Conservation (phyloP, 23 tunicate species). For the Styela plicata region DNA sequence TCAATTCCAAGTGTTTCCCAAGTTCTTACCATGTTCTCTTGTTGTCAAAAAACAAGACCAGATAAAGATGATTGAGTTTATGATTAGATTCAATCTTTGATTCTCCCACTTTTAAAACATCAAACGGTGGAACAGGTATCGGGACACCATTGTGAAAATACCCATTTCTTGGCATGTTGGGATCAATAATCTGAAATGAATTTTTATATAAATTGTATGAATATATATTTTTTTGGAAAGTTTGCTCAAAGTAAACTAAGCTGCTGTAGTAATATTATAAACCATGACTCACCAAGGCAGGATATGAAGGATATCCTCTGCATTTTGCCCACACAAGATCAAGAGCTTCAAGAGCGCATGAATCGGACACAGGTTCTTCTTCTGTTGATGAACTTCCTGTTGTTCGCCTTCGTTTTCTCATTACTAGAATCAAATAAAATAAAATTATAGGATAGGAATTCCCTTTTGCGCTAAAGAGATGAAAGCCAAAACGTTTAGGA, state of each 20-base stretch:
- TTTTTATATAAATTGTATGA: not conserved
- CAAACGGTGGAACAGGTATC: conserved; percentile 83
- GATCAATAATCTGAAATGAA: conserved; percentile 69
- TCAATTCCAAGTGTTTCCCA: not conserved
- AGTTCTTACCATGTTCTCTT: conserved; percentile 96
- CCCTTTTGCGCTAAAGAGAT: too few species aligned
- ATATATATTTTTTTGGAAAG: too few species aligned
- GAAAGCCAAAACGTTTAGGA: too few species aligned
- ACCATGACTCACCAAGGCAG: conserved; percentile 70
- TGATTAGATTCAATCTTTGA: conserved; percentile 36
- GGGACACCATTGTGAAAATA: conserved; percentile 89
- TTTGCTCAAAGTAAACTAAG: too few species aligned
- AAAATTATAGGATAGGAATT: too few species aligned
- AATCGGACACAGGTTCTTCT: conserved; percentile 39
- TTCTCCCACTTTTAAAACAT: conserved; percentile 72
- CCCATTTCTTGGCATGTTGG: conserved; percentile 82
- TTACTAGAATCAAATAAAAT: too few species aligned
- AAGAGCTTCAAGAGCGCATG: conserved; percentile 31
- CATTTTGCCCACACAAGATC: conserved; percentile 99
- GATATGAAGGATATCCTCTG: conserved; percentile 96
- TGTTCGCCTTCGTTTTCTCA: conserved; percentile 6
- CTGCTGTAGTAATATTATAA: not conserved
- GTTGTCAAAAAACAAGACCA: conserved; percentile 96
- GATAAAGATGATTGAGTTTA: conserved; percentile 52
- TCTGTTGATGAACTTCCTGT: conserved; percentile 66